Conservation (phyloP, 2,888 invertebrate genomes). For the Dilophus febrilis region DNA sequence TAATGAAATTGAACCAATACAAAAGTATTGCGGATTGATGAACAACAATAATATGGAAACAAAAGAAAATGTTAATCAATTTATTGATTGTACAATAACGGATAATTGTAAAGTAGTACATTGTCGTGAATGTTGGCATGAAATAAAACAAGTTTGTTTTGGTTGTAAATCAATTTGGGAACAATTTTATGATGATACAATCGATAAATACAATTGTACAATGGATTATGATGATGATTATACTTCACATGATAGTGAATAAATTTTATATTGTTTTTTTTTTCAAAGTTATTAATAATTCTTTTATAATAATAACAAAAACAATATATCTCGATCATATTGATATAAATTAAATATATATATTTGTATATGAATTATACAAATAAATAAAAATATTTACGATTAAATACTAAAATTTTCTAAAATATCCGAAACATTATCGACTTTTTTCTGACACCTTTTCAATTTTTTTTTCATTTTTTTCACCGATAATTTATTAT, state of each 20-base stretch:
- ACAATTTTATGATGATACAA: neutral
- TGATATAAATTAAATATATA: too few relatives aligned
- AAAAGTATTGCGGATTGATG: too few relatives aligned
- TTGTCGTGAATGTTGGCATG: conserved; percentile 14
- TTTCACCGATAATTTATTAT: conserved; percentile 35
- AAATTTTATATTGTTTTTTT: too few relatives aligned
- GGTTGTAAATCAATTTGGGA: conserved; percentile 5
- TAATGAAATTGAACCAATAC: conserved; percentile 37
- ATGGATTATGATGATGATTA: too few relatives aligned
- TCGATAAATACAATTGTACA: too few relatives aligned
- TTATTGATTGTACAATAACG: neutral
- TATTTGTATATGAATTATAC: too few relatives aligned
- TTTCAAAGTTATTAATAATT: too few relatives aligned
- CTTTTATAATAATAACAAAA: too few relatives aligned
- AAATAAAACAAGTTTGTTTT: conserved; percentile 10
- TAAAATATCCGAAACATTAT: conserved; percentile 43
- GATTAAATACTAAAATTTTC: conserved; percentile 31
- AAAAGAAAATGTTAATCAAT: conserved; percentile 7
- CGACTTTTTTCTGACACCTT: conserved; percentile 43
- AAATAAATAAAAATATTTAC: too few relatives aligned
- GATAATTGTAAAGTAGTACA: conserved; percentile 9
- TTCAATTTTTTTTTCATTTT: conserved; percentile 38
- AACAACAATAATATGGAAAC: too few relatives aligned
- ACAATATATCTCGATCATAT: too few relatives aligned
- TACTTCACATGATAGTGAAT: too few relatives aligned